Evolutionary conservation across 2,113 vertebrate genomes (phyloP), one percentile per base, ranked within the genome.

Genomic region (Otocyon megalotis): DNA sequence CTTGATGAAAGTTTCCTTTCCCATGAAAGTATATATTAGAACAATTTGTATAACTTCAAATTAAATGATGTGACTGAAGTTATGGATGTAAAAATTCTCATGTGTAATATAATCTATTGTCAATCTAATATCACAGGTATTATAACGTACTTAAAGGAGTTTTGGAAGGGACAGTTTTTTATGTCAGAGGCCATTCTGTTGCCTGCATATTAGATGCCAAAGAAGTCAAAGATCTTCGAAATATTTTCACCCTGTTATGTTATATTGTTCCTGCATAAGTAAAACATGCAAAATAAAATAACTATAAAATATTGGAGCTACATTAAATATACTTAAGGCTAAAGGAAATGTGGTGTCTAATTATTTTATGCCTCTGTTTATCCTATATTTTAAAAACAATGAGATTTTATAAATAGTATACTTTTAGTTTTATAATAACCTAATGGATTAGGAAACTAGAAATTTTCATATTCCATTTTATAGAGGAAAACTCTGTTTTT

Each of bases 101-200:
- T n/a, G 53, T 96, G 50, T 60, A 37, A 54, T 95, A 65, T 94
- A 92, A 96, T 94, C 86, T 97, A 79, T 96, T 97, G 3, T 94
- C 43, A 43, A 43, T 43, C 43, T 43, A 43, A 43, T 43, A 43
- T 22, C 86, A 95, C 60, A 97, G 58, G 35, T 96, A 79, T 48
- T 97, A 88, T 94, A 96, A 86, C 17, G 20, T 96, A 94, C 16
- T 92, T 97, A 35, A 97, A 97, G 62, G 91, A 95, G 62, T 95
- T 98, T 97, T 96, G 28, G 77, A 97, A 94, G 17, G 19, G 3
- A 56, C 28, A 97, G 91, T 96, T 96, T 97, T 53, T 97, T 98
- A 97, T 83, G 94, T 58, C 79, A 96, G 48, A 95, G 94, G 87
- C 6, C 19, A 95, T 94, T 93, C 72, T 84, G 54, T 69, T 95